Evolutionary conservation across 2,888 invertebrate species (phyloP).

Genomic region (Lithosia quadra): DNA sequence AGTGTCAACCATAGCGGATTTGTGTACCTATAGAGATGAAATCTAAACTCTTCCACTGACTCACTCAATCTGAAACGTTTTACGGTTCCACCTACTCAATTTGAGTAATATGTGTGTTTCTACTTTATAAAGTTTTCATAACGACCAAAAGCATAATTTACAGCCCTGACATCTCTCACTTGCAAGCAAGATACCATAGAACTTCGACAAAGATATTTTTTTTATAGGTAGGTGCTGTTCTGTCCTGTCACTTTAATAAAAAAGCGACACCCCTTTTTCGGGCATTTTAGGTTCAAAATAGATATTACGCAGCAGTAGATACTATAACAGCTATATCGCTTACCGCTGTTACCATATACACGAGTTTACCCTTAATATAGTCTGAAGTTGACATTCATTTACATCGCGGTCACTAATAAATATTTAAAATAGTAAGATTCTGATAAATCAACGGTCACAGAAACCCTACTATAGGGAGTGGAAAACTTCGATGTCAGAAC

Average conservation of each 20-base stretch:
- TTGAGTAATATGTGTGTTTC: no score
- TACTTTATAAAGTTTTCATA: not conserved
- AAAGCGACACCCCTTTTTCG: no score
- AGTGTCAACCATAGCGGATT: conserved; percentile 27
- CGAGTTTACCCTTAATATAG: conserved; percentile 28
- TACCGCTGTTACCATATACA: conserved; percentile 13
- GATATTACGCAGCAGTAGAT: not conserved
- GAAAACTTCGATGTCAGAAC: conserved; percentile 25
- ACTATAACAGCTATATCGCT: conserved; percentile 20
- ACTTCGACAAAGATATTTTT: no score
- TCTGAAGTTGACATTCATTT: conserved; percentile 28
- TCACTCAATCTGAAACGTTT: not conserved
- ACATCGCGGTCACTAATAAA: conserved; percentile 32
- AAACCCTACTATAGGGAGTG: conserved; percentile 22
- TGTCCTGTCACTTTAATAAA: no score
- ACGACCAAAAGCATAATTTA: no score
- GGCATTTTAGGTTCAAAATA: no score
- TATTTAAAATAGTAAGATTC: conserved; percentile 37
- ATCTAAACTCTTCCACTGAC: no score
- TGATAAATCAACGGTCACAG: conserved; percentile 21
- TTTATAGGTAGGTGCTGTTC: no score
- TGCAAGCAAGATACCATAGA: no score
- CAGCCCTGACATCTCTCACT: no score
- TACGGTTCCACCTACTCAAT: no score
- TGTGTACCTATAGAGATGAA: not conserved